Evolutionary conservation across 2,797 vertebrate genomes (phyloP).

Genomic region (Crocodylus rhombifer): DNA sequence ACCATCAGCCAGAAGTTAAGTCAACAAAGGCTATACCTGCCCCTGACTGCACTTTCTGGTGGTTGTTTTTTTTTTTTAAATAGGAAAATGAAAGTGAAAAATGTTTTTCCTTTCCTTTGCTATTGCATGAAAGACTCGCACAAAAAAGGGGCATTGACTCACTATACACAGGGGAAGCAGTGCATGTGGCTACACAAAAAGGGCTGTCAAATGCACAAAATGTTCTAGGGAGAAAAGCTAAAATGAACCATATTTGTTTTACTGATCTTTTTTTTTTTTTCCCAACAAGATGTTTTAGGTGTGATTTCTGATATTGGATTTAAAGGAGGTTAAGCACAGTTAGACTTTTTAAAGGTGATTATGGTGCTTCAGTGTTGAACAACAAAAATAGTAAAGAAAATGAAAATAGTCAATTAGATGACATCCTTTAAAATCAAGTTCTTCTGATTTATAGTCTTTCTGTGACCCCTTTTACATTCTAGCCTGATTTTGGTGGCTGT

Average conservation of each 20-base stretch:
- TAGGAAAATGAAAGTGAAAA: not conserved
- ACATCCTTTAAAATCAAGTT: not conserved
- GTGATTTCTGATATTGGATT: not conserved
- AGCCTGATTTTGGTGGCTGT: not conserved
- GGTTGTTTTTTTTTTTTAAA: not conserved
- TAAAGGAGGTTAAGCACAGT: not conserved
- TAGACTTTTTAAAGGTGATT: not conserved
- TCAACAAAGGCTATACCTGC: not conserved
- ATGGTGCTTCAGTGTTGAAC: not conserved
- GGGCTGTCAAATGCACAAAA: not conserved
- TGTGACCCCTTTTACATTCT: not conserved
- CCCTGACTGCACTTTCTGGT: not conserved
- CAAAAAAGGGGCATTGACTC: not conserved
- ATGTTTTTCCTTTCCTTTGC: not conserved
- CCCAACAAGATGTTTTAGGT: not conserved
- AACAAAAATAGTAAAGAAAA: not conserved
- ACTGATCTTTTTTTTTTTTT: not conserved
- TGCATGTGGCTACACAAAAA: not conserved
- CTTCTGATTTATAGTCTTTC: not conserved
- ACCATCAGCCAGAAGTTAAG: not conserved
- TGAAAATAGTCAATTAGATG: not conserved
- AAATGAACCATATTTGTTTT: not conserved
- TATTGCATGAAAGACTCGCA: not conserved
- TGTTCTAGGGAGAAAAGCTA: not conserved
- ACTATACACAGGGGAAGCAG: not conserved